These are phyloP conservation scores for Felis chaus DNA, from an alignment of 2,113 vertebrate species.

Conservation along the genomic window DNA sequence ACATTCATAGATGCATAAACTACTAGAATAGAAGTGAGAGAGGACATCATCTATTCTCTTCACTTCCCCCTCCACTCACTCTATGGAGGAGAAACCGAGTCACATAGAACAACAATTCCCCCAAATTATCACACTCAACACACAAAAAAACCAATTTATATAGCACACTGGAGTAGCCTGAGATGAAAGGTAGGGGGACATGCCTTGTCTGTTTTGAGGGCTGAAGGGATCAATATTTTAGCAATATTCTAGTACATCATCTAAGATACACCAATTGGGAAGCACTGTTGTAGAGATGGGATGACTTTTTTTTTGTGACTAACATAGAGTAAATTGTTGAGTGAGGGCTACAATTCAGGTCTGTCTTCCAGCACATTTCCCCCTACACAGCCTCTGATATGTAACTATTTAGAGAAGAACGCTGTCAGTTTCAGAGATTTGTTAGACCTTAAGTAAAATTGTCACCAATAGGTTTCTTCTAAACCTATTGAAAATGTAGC, in stretches of 20 bases:
- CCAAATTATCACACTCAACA: not conserved
- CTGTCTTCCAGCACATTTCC: not conserved
- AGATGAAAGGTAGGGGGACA: not conserved
- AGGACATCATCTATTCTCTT: not conserved
- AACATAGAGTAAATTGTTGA: conserved; percentile 3
- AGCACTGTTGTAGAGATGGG: not conserved
- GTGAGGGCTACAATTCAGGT: not conserved
- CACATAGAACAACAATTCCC: not conserved
- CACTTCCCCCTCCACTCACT: too few relatives aligned
- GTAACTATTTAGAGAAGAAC: not conserved
- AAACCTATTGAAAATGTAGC: not conserved
- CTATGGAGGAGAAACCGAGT: not conserved
- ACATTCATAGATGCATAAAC: not conserved
- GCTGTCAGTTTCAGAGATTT: not conserved
- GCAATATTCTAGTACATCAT: not conserved
- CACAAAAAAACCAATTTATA: not conserved
- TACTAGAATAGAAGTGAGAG: not conserved
- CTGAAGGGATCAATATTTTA: not conserved
- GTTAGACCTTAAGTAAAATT: not conserved
- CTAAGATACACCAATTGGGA: not conserved
- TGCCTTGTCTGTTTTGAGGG: not conserved
- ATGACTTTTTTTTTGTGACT: conserved; percentile 58
- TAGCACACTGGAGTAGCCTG: not conserved
- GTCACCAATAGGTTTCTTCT: not conserved
- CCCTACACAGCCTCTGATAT: fast-evolving